Evolutionary conservation across 2,797 vertebrate genomes (phyloP), one percentile per base, ranked within the genome.

Genomic region (Arctocebus calabarensis): DNA sequence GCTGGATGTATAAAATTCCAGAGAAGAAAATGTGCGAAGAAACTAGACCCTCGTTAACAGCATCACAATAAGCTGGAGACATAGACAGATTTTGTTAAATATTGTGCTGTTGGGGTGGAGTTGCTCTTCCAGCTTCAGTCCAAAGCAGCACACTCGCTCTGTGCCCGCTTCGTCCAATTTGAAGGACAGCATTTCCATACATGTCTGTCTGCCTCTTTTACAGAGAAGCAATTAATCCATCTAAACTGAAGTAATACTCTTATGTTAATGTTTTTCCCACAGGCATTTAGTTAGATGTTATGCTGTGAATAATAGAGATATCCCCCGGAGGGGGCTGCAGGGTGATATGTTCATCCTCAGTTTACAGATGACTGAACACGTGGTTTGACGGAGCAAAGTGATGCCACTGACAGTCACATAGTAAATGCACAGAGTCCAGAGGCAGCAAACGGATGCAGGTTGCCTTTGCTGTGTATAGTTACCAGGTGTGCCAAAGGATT

Each of bases 241-340:
- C 61, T 40, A 90, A 79, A 64, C 29, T 40, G n/a, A 75, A 89
- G 40, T 77, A 87, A 81, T 79, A 61, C 32, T 52, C 61, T 61
- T 88, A 12, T 27, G 40, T 78, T 96, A 96, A 91, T 81, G 81
- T 87, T 52, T 91, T 84, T 32, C 45, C 48, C 48, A 52, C 16
- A 92, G 64, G 79, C 83, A 40, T 88, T 91, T n/a, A 1, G 7
- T 88, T 77, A 79, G 90, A 62, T 48, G 16, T 62, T 62, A 17
- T 62, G 52, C 59, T 32, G 34, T 3, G 11, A 40, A 68, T 45
- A 86, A 74, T 61, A 57, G 78, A 79, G 70, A 75, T 55, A 27
- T 82, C 59, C 61, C 40, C 37, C 17, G n/a, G 66, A 93, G 45
- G 84, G 77, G 7, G 70, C 32, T 45, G 13, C 8, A 2, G 4